These are phyloP conservation scores for Porphyrio hochstetteri DNA, from an alignment of 2,113 vertebrate species.

Conservation along the genomic window DNA sequence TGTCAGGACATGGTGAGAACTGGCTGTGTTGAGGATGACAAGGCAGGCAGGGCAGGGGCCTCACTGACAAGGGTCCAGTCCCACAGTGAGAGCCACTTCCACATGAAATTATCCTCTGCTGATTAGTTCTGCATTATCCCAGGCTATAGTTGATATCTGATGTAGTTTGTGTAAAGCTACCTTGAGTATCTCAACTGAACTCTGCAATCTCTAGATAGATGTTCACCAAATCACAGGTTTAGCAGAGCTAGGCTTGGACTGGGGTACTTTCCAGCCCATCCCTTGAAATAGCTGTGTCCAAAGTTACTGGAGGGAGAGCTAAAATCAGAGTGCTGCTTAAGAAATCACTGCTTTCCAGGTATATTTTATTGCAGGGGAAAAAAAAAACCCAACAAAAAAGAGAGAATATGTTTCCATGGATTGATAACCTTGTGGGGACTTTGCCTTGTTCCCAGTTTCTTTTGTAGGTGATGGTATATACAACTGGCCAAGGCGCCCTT, in stretches of 20 bases:
- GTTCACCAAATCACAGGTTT: neutral
- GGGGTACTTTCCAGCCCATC: neutral
- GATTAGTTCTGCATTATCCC: neutral
- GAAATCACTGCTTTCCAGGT: neutral
- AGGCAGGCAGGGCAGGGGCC: neutral
- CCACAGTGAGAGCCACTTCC: neutral
- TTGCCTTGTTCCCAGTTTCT: neutral
- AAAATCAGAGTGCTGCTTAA: neutral
- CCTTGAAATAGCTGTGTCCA: neutral
- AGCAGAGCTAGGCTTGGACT: neutral
- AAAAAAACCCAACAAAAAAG: too few relatives aligned
- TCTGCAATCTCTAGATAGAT: neutral
- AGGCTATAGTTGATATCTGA: neutral
- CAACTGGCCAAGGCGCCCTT: neutral
- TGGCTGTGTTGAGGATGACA: neutral
- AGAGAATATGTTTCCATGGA: neutral
- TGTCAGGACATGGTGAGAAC: neutral
- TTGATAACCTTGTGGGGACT: neutral
- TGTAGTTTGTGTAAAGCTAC: neutral
- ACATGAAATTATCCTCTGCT: neutral
- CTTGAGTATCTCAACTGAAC: neutral
- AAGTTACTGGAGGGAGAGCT: neutral
- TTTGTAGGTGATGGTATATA: neutral
- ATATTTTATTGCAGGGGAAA: neutral
- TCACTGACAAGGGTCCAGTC: neutral